Percentiles rank a stretch among this genome's conserved stretches.
phyloP scores from a whole-genome alignment of 1,140 invertebrate genomes.

The Coptotermes formosanus region DNA sequence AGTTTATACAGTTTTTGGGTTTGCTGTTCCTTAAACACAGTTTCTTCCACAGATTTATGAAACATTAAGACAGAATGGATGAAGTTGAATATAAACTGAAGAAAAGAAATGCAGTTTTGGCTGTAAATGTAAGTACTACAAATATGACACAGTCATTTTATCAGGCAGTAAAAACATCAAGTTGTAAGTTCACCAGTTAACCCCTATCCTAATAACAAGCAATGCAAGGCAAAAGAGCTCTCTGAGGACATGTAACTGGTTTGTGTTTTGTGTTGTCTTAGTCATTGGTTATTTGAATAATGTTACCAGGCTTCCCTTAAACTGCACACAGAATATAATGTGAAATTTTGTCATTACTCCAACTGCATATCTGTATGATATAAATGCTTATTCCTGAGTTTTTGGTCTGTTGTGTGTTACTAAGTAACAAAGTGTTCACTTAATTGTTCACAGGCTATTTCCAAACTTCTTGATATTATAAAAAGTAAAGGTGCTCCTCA shows the following conservation, averaged over 20 bases:
- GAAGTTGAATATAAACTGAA: conserved; percentile 44
- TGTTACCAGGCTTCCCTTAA: neutral
- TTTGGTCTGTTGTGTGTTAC: neutral
- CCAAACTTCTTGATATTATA: conserved; percentile 41
- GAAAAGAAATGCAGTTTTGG: conserved; percentile 43
- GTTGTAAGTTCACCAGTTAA: too few species aligned
- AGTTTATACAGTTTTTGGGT: too few species aligned
- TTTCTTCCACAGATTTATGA: too few species aligned
- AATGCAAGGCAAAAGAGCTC: too few species aligned
- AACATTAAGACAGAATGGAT: conserved; percentile 38
- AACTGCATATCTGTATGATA: too few species aligned
- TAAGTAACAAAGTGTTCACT: neutral
- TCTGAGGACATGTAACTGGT: too few species aligned
- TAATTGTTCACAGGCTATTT: conserved; percentile 40
- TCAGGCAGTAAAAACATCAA: too few species aligned
- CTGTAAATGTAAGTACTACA: conserved; percentile 43
- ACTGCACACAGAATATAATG: neutral
- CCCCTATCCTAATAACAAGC: too few species aligned
- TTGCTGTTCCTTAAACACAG: too few species aligned
- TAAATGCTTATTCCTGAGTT: neutral
- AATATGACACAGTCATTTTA: neutral
- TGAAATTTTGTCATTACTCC: neutral
- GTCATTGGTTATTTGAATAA: too few species aligned
- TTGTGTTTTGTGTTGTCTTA: too few species aligned
- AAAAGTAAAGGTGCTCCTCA: conserved; percentile 36